Base-by-base conservation (phyloP, 2,888 invertebrate species). In the Hydraecia micacea region DNA sequence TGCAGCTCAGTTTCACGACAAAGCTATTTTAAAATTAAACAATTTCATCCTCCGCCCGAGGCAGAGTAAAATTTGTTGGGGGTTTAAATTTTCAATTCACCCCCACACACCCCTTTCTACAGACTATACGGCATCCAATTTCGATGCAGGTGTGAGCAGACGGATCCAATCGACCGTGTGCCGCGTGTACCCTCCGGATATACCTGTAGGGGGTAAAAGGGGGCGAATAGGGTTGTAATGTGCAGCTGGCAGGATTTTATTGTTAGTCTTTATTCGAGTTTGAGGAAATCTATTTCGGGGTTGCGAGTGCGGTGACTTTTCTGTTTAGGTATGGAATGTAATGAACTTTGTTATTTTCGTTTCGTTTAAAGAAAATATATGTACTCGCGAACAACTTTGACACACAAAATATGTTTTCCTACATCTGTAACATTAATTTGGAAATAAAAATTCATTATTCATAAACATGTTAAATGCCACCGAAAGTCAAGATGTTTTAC, bases 121-220 rank as follows among this genome's bases (percentile, higher is more conserved):
- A 65, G 62, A 66, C 75, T 65, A 21, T 36, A 63, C 66, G 73
- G 82, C 68, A 63, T 85, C 82, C 84, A 86, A 86, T 86, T 86
- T 78, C 78, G 58, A 75, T 81, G 81, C 86, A 86, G 84, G 86
- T 86, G 84, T 77, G 76, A 80, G 81, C 79, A 66, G 72, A 75
- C 62, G 66, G 21, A 67, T 76, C 67, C 78, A 83, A 86, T 79
- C 83, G 84, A 78, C 76, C 78, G 83, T 75, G 62, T 73, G 69
- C 66, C 73, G 39, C 60, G 60, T 71, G 18, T 11, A 55, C 74
- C 49, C 80, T 65, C 68, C 73, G 67, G 72, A 74, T 36, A 74
- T 72, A 86, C 76, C 77, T 83, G 85, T 39, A 49, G 75, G 70
- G 58, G 67, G 63, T 67, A 25, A 36, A 55, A n/a, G 63, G 60